Conservation (phyloP, 2,888 invertebrate species). For the Ganaspis brasiliensis region DNA sequence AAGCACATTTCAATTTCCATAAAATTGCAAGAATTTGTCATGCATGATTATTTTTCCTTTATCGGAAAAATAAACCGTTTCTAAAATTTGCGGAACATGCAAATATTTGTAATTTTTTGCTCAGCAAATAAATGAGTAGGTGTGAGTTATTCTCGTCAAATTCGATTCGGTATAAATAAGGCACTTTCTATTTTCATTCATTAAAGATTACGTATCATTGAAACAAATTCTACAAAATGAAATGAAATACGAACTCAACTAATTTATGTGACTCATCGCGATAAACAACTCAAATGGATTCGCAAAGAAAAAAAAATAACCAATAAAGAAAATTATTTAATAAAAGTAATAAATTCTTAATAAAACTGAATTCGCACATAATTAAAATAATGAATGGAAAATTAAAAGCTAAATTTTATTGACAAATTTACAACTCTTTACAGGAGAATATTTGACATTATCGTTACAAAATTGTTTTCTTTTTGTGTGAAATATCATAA, state of each 20-base stretch:
- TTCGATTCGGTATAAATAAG: constrained; percentile 8
- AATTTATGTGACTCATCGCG: not conserved
- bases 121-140: not conserved
- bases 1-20: constrained; percentile 16
- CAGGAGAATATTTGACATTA: not conserved
- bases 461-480: constrained; percentile 1
- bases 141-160: not conserved
- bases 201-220: not conserved
- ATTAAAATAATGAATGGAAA: not conserved
- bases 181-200: constrained; percentile 25
- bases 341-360: no score
- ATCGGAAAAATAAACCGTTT: not conserved
- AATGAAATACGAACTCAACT: not conserved
- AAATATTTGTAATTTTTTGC: not conserved
- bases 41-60: constrained; percentile 22
- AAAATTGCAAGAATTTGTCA: constrained; percentile 28
- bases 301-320: no score
- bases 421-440: constrained; percentile 33
- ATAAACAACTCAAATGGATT: no score
- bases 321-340: no score
- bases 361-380: not conserved
- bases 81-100: not conserved
- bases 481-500: not conserved
- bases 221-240: not conserved
- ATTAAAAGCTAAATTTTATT: constrained; percentile 23